Evolutionary conservation across 2,888 invertebrate genomes (phyloP), one percentile per base, ranked within the genome.

Genomic region (Saturnia japonica): DNA sequence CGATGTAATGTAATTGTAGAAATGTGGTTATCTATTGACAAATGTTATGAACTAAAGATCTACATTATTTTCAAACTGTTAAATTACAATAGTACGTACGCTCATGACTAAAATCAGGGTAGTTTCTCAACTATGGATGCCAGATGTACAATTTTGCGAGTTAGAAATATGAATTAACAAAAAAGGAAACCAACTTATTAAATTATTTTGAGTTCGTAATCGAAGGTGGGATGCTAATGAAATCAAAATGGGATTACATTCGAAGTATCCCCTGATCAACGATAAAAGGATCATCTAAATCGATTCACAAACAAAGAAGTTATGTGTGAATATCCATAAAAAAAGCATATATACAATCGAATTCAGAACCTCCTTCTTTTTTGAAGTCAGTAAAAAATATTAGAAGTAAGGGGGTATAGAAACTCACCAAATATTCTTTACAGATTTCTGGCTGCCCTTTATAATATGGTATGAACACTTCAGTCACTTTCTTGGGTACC

Each of bases 391-490:
- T n/a, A 9, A 43, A 43, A 43, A 43, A 43, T 11, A 8, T 43
- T 7, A 8, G 6, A 54, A 54, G 4, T 51, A 8, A 51, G n/a
- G n/a, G 0, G 8, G n/a, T 51, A n/a, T 51, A 51, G 0, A 54
- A 54, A 57, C 73, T 77, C 74, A 90, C 91, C 84, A 73, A 60
- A 68, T 84, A 87, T 60, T 92, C 92, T 0, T 74, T 74, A 71
- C 86, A 86, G 1, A 74, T 40, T 0, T 87, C 84, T 0, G 47
- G 68, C 0, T 62, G 19, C 0, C 75, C 69, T 0, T 51, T 68
- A 40, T 86, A 90, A 0, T 16, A 76, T 0, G 91, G 91, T 68
- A 88, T 78, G 0, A 42, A 14, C 0, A 74, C 70, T 0, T 68
- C 51, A 0, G 54, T 25, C 0, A 60, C 19, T 0, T 72, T 54